Conservation (phyloP, 2,797 vertebrate genomes). For the Sphaeramia orbicularis region DNA sequence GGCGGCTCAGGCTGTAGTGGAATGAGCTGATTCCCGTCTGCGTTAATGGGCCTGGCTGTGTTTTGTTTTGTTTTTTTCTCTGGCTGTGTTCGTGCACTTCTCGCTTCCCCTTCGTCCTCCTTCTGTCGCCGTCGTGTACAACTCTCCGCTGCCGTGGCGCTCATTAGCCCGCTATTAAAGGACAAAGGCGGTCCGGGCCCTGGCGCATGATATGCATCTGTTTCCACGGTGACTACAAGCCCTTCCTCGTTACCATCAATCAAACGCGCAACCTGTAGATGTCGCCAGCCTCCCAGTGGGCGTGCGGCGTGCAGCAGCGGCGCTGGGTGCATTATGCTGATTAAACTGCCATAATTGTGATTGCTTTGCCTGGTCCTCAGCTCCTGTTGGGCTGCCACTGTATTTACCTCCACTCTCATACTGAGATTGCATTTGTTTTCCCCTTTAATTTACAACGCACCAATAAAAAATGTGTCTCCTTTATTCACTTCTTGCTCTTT, state of each 20-base stretch:
- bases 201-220: constrained; percentile 27
- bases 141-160: constrained; percentile 3
- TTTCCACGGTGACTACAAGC: constrained; percentile 57
- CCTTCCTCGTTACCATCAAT: constrained; percentile 38
- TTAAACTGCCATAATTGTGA: constrained; percentile 64
- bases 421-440: constrained; percentile 58
- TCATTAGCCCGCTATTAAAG: constrained; percentile 59
- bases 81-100: constrained; percentile 12
- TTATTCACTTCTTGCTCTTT: constrained; percentile 36
- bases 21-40: constrained; percentile 49
- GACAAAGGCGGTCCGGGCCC: constrained; percentile 32
- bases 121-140: constrained; percentile 29
- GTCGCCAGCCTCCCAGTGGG: constrained; percentile 35
- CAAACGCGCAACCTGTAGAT: constrained; percentile 62
- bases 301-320: not conserved
- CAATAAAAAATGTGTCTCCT: constrained; percentile 34
- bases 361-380: constrained; percentile 37
- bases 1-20: constrained; percentile 39
- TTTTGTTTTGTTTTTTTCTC: too few relatives aligned
- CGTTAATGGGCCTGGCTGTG: too few relatives aligned
- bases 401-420: constrained; percentile 50
- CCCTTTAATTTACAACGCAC: constrained; percentile 56
- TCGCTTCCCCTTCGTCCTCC: constrained; percentile 29
- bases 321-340: constrained; percentile 72
- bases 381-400: constrained; percentile 14